A percentile compares a stretch with the other conserved stretches of the same genome.
Conservation (phyloP, 2,113 vertebrate genomes). For the Gasterosteus nipponicus region DNA sequence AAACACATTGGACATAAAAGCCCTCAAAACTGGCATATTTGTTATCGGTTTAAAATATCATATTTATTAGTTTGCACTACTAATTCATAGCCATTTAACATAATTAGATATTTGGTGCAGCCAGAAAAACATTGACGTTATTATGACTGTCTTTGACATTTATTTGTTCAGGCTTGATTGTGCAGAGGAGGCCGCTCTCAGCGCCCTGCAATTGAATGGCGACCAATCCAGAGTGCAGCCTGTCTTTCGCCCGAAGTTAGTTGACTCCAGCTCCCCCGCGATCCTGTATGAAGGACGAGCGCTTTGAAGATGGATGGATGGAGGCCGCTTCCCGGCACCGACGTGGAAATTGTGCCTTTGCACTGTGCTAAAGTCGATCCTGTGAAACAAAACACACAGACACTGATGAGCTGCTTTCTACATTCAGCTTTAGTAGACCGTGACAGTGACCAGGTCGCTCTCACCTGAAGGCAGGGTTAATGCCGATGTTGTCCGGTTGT, state of each 20-base stretch:
- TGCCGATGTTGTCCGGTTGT: slow-evolving; percentile 80
- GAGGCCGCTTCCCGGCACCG: neutral
- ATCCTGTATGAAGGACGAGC: no score
- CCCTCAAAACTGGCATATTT: neutral
- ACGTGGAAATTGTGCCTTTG: slow-evolving; percentile 69
- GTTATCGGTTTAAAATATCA: neutral
- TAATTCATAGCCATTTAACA: neutral
- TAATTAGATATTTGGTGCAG: neutral
- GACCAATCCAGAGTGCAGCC: no score
- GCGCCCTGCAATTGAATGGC: neutral
- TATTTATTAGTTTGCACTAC: neutral
- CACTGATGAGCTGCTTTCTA: neutral
- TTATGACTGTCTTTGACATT: neutral
- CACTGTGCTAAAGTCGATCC: slow-evolving; percentile 75
- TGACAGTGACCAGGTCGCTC: neutral
- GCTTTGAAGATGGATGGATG: no score
- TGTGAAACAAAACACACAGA: slow-evolving; percentile 51
- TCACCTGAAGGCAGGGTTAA: slow-evolving; percentile 78
- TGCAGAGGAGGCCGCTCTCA: neutral
- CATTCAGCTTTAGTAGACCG: neutral
- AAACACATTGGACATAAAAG: neutral
- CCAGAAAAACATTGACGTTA: neutral
- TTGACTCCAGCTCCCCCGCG: no score
- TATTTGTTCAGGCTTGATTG: slow-evolving; percentile 9
- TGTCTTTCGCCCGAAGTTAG: no score